Evolutionary conservation across 2,113 vertebrate species (phyloP).

Genomic region (Phylloscopus trochilus): DNA sequence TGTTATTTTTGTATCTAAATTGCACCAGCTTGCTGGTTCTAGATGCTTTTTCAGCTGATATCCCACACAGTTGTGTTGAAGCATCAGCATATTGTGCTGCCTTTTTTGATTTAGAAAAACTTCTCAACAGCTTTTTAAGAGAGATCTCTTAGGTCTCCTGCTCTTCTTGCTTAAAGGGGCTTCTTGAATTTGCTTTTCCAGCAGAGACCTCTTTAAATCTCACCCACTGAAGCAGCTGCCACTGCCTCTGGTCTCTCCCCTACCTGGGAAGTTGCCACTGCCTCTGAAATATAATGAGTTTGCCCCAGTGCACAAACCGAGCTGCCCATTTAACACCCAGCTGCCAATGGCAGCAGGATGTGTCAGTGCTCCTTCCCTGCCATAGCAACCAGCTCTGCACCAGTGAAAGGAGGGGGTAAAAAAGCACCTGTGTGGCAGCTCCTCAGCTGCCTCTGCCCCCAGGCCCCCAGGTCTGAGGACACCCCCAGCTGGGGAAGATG

Average conservation of each 20-base stretch:
- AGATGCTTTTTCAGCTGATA: not conserved
- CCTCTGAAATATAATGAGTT: not conserved
- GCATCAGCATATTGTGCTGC: not conserved
- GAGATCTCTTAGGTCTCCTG: not conserved
- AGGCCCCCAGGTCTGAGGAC: not conserved
- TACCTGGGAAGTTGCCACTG: not conserved
- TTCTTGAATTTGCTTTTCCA: not conserved
- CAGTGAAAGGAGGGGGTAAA: not conserved
- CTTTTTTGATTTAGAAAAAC: not conserved
- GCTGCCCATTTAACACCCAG: not conserved
- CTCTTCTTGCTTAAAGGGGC: not conserved
- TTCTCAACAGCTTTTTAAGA: not conserved
- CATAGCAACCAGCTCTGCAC: not conserved
- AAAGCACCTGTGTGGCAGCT: not conserved
- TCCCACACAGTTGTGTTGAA: not conserved
- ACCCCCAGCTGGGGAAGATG: accelerated
- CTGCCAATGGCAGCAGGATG: not conserved
- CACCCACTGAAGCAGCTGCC: not conserved
- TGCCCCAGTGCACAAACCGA: not conserved
- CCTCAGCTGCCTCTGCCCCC: not conserved
- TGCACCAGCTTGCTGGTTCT: not conserved
- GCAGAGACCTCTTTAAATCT: not conserved
- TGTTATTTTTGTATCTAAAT: not conserved
- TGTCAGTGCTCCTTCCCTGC: not conserved
- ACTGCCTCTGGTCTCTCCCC: not conserved